Base-by-base conservation (phyloP, 2,888 invertebrate genomes). In the Zhuqinia jingwanae region DNA sequence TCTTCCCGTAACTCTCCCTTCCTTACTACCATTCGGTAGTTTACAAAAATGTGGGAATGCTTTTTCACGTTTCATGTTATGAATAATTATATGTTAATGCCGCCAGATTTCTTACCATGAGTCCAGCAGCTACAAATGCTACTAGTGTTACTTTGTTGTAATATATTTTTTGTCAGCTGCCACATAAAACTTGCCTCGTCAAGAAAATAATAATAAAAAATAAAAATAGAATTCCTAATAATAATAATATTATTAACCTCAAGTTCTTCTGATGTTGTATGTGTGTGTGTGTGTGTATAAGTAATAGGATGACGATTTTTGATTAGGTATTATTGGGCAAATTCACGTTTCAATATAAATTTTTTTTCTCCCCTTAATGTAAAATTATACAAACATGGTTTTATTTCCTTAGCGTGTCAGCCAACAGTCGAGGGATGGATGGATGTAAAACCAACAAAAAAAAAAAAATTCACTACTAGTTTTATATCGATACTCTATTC, bases 51-150 rank as follows among this genome's bases (percentile, higher is more conserved):
- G 6, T 30, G 36, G 42, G 17, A 65, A 65, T 65, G 65, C 17
- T 65, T 36, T 36, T 65, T 65, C 58, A n/a, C 17, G 17, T 65
- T 36, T 11, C 36, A 17, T 36, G 36, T 8, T 36, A 1, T 10
- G 10, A 30, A 36, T 20, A 36, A 42, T 65, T 65, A 45, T n/a
- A n/a, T 70, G 50, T 42, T 27, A 42, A 36, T 53, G 80, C 70
- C 80, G 56, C 53, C 56, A 65, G 79, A 79, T 79, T 79, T 56
- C 42, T 70, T 70, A 11, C 13, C 17, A 53, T n/a, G n/a, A n/a
- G n/a, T n/a, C n/a, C n/a, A n/a, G n/a, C 17, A 1, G 53, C 17
- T 53, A 5, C 22, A 22, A 22, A 11, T 22, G 22, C 22, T 36
- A 36, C 36, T n/a, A n/a, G n/a, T 25, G 36, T 63, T 77, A 30